A percentile compares a stretch with the other conserved stretches of the same genome.
phyloP scores from a whole-genome alignment of 2,888 invertebrate genomes.

The Catocala fraxini region DNA sequence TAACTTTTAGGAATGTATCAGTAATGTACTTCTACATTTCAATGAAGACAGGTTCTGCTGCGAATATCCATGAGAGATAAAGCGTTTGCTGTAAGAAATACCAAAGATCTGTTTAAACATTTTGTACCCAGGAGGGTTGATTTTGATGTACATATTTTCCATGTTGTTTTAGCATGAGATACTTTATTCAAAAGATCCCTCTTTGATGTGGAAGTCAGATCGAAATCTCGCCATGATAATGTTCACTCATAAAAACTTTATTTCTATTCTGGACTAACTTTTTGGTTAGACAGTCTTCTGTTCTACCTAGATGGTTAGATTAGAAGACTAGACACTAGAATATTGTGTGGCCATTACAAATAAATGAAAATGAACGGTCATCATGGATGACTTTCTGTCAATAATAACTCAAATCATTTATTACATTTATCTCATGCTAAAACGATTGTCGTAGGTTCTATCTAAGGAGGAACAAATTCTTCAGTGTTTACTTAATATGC shows the following conservation, averaged over 20 bases:
- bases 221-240: too few species aligned
- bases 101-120: slow-evolving; percentile 46
- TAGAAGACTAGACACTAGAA: not conserved
- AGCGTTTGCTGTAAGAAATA: slow-evolving; percentile 32
- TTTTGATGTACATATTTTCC: slow-evolving; percentile 51
- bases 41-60: too few species aligned
- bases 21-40: not conserved
- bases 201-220: too few species aligned
- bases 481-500: slow-evolving; percentile 55
- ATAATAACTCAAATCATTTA: not conserved
- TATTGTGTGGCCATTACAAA: too few species aligned
- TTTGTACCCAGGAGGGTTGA: slow-evolving; percentile 14
- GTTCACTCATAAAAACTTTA: too few species aligned
- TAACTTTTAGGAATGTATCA: slow-evolving; percentile 15
- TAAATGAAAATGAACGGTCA: too few species aligned
- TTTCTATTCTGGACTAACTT: too few species aligned
- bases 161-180: slow-evolving; percentile 34
- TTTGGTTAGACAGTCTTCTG: too few species aligned
- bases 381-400: too few species aligned
- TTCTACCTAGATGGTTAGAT: too few species aligned
- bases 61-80: not conserved
- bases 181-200: not conserved
- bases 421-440: slow-evolving; percentile 33
- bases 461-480: slow-evolving; percentile 31
- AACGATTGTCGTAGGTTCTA: slow-evolving; percentile 28